Base-by-base conservation (phyloP, 2,113 vertebrate species). In the Trochalopteron elliotii region DNA sequence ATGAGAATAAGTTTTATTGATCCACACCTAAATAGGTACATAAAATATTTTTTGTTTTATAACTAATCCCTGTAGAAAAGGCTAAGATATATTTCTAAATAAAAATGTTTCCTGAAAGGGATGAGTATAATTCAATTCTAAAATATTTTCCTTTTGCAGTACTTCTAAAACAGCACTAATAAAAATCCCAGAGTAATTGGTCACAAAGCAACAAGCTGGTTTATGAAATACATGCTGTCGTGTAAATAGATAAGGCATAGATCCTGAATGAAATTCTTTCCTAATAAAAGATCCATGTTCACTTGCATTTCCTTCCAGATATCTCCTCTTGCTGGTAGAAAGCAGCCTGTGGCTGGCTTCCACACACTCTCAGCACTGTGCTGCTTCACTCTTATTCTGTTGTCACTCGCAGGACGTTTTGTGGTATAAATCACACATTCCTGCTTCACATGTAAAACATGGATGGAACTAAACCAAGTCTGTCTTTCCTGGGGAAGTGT, bases 1-100 rank as follows among this genome's bases (percentile, higher is more conserved):
- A 39, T 59, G 83, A 83, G 91, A 96, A 77, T 63, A 77, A 61
- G 31, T 88, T 93, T 83, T 83, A 95, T 80, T 3, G 23, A 93
- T 95, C 50, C 21, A 35, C 37, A 68, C n/a, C 76, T 83, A 88
- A 90, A 67, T 42, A 87, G 53, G 61, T 61, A 61, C 57, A 63
- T 81, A 86, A 94, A 93, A 67, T 92, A 70, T 45, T 79, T 79
- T 77, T 72, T 31, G 1, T 16, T 92, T 86, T 88, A 50, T 83
- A 91, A 60, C 55, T 78, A 57, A 86, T 75, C 47, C 39, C 47
- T 47, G 21, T 85, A 92, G 86, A 59, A 88, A 55, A 61, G 15
- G 16, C 23, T 39, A 61, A 56, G 35, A 53, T 70, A 74, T 42
- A 35, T 77, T 86, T 86, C 37, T 81, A 42, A 94, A 74, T 57